Base-by-base conservation (phyloP, 2,113 vertebrate genomes). In the Gymnogyps californianus region DNA sequence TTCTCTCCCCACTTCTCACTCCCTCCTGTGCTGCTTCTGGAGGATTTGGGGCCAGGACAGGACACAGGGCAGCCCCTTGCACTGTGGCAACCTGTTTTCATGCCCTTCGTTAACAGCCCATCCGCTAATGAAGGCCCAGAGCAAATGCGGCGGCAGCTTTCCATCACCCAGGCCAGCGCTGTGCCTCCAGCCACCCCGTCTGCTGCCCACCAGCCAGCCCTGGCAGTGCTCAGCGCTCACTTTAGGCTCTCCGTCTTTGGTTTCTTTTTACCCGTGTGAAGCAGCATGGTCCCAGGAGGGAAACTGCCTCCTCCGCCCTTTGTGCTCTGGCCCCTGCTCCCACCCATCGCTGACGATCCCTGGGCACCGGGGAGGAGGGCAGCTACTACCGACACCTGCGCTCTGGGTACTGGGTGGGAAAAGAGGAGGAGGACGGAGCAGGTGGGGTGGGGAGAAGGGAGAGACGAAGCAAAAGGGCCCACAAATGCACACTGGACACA, bases 401-500 rank as follows among this genome's bases (percentile, higher is more conserved):
- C n/a, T 42, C 49, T 8, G 2, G 40, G 22, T 28, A 18, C 17
- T 54, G n/a, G 15, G 16, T 65, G 55, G 77, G 52, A 77, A 64
- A 49, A 49, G 51, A 75, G n/a, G 51, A 83, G 40, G 52, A 72
- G 52, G 65, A 81, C 34, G 49, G 71, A 90, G 85, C 3, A 6
- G 61, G 62, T 25, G 21, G 31, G 40, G 34, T 31, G 38, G 44
- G 51, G 38, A 90, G 51, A 52, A 62, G 36, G 21, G 20, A 36
- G 42, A 59, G 34, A 40, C 24, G 55, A 81, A 88, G 29, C 34
- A 25, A 18, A 94, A 85, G 29, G 29, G 44, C 34, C 40, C 31
- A 31, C 29, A 54, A 52, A 54, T 13, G 16, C 4, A 2, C 0
- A 0, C 26, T 40, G 75, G 85, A 55, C 6, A 1, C 47, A 10